phyloP scores from a whole-genome alignment of 35 echinoderm and acorn worm genomes.

The Strongylocentrotus purpuratus region DNA sequence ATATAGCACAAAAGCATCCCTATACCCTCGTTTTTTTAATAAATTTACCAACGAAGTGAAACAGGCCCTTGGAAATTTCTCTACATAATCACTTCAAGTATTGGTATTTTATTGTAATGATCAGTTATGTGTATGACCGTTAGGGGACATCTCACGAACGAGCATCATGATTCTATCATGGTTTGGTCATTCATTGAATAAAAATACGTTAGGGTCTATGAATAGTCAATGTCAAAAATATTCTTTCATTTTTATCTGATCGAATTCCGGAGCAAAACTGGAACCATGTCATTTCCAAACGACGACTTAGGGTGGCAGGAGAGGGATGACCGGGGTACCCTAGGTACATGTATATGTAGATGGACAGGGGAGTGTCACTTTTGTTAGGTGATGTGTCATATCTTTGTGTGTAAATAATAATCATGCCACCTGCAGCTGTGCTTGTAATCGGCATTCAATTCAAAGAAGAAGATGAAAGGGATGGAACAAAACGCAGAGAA shows the following conservation, averaged over 20 bases:
- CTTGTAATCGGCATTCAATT: neutral
- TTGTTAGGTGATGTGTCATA: neutral
- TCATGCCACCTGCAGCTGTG: neutral
- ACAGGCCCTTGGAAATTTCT: neutral
- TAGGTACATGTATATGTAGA: neutral
- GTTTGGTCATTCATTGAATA: neutral
- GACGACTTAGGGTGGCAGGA: neutral
- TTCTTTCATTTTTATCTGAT: no score
- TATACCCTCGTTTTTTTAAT: neutral
- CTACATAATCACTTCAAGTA: neutral
- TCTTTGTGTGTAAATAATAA: neutral
- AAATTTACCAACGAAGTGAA: neutral
- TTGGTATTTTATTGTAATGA: neutral
- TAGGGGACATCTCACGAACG: no score
- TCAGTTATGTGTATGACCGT: neutral
- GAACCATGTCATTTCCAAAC: neutral
- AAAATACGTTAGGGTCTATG: neutral
- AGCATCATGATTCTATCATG: neutral
- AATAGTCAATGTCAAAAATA: no score
- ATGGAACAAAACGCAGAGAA: neutral
- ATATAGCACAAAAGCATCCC: neutral
- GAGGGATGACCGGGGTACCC: neutral
- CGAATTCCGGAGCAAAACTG: neutral
- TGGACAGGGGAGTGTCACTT: neutral
- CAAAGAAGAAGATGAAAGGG: neutral